Evolutionary conservation across 2,113 vertebrate species (phyloP), one percentile per base, ranked within the genome.

Genomic region (Chloropsis hardwickii): DNA sequence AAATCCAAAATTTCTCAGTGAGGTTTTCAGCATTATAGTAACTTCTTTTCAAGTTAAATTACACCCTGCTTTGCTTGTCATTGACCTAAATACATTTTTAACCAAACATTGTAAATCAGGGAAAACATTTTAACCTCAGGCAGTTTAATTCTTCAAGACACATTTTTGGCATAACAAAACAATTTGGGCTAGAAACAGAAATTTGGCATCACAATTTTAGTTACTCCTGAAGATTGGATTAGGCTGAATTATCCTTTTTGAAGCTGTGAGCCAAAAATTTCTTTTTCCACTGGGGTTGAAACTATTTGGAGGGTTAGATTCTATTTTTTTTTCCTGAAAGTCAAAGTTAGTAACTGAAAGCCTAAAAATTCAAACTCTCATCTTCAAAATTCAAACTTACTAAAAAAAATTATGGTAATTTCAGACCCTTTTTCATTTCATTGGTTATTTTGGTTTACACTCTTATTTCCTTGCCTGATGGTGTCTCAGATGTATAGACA

Each of bases 91-190:
- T 74, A 73, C 62, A 65, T 88, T 78, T 94, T 94, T 73, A 88
- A 92, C 72, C 54, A 94, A 97, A 90, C 31, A 80, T 8, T 83
- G 60, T 86, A 92, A 92, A 97, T 86, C 86, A 95, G 47, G 57
- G 61, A 81, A 95, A 95, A 88, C 17, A 71, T 44, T 71, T 92
- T 67, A 64, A 71, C 60, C 72, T 92, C 69, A 54, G 54, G 47
- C 44, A 78, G 35, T 56, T 78, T 87, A 70, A 45, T 60, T 81
- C 65, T 61, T 88, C 31, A 27, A 71, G 78, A 82, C 74, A 86
- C 35, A 71, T 86, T 86, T 92, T 88, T 93, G 60, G 29, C 89
- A 62, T 14, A 29, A 67, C 39, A 42, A 44, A 78, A 65, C 5
- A 39, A 40, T 62, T 92, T 77, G 51, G 23, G 62, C 16, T 76